Evolutionary conservation across 2,113 vertebrate species (phyloP), one percentile per base, ranked within the genome.

Genomic region (Corythornis vintsioides): DNA sequence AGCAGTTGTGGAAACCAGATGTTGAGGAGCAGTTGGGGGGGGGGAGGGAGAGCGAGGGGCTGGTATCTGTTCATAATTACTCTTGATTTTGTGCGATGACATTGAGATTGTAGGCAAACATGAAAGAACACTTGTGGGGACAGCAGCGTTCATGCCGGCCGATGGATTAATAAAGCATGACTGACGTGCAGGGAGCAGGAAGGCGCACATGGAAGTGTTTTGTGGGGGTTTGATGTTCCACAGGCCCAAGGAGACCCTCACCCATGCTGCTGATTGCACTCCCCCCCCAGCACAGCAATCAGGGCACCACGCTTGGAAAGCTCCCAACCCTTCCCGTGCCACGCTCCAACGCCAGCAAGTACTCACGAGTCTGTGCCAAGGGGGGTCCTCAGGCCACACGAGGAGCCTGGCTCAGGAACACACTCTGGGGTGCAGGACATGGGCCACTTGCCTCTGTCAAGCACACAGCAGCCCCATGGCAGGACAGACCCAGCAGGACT

Each of bases 11-110:
- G 97, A 97, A 93, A 98, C 98, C 99, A 99, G 98, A 99, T 99
- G 98, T 98, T 95, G 96, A 88, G 81, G 93, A 97, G 92, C 95
- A 83, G 96, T 80, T 88, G 74, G 2, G 70, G 59, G 92, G 89
- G 85, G 95, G 88, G 35, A 43, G 45, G 71, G 72, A 48, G 43
- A 28, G 70, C 13, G 4, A n/a, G 92, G 88, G 94, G 94, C 85
- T 77, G 79, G 95, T 96, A 70, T 94, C 98, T 99, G 99, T 98
- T 99, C 97, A 96, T 98, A 98, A 99, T 99, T 99, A 99, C 98
- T 96, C 96, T 97, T 98, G 98, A 98, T 98, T 98, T 97, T 95
- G 97, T 97, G 96, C 86, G 97, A 98, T 98, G 98, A 98, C 98
- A 97, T 96, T 89, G 97, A 97, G 97, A 97, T 97, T 96, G 97